Evolutionary conservation across 2,888 invertebrate genomes (phyloP), one percentile per base, ranked within the genome.

Genomic region (Coremacera marginata): DNA sequence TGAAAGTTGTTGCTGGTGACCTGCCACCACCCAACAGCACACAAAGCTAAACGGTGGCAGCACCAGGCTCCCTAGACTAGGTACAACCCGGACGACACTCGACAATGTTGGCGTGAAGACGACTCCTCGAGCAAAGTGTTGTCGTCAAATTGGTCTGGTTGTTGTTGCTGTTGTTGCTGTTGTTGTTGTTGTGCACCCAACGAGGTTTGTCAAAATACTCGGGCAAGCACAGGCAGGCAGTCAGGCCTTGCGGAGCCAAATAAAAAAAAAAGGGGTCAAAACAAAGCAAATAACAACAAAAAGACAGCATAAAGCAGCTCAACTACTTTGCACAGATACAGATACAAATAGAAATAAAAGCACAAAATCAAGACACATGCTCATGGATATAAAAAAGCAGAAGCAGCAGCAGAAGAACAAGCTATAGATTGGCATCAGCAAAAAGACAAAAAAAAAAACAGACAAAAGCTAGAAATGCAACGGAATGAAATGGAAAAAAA

Each of bases 81-180:
- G 31, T 16, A 51, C 49, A 27, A 67, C 44, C 63, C 44, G 25
- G 37, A 67, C 22, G 44, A 37, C 37, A 60, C 62, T 60, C 57
- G 60, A 60, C 71, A 62, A 62, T 19, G 67, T 19, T 74, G 74
- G 67, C 74, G 67, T 55, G 55, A 52, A 65, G 74, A 67, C 65
- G 25, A 37, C 65, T 34, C 37, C 52, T 22, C 52, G 37, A 49
- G 67, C 68, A 27, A 52, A 67, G 67, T 34, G 65, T 34, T 63
- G 63, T 76, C 70, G 55, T 70, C 63, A 51, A 57, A 77, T 22
- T 72, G 65, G 55, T 72, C 52, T 51, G 70, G 57, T 68, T 55
- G 75, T 22, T 60, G 34, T 60, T 57, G 55, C 68, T 74, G 70
- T 65, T 68, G 67, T 57, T 71, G 16, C 60, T 76, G 70, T 73